Percentiles rank a stretch among this genome's conserved stretches.
phyloP scores from a whole-genome alignment of 2,797 vertebrate genomes.

The Ptychadena robeensis region DNA sequence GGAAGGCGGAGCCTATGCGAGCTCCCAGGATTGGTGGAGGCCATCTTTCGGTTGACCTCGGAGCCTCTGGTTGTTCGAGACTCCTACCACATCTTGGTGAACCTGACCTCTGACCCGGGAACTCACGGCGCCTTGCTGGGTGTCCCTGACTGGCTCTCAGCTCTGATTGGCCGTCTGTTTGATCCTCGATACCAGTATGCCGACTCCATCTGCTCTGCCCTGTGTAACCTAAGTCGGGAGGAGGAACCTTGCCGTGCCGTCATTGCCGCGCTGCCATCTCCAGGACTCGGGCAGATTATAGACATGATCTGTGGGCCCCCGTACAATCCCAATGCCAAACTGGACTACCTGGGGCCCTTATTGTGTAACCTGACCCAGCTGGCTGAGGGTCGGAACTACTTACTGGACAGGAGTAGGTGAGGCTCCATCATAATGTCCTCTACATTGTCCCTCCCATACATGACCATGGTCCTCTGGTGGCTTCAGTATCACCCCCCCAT shows the following conservation, averaged over 20 bases:
- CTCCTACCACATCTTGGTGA: conserved; percentile 34
- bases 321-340: neutral
- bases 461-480: no score
- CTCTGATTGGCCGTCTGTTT: neutral
- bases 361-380: conserved; percentile 45
- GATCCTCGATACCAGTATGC: neutral
- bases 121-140: conserved; percentile 10
- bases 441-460: no score
- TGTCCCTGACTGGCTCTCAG: neutral
- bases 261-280: neutral
- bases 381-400: neutral
- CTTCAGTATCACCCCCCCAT: no score
- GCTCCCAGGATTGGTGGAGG: neutral
- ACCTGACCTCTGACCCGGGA: conserved; percentile 31
- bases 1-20: conserved; percentile 31
- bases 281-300: neutral
- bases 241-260: conserved; percentile 25
- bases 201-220: conserved; percentile 8
- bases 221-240: conserved; percentile 50
- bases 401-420: conserved; percentile 27
- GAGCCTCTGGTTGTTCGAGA: conserved; percentile 14
- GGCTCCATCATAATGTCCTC: no score
- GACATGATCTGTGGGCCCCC: conserved; percentile 26
- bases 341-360: conserved; percentile 38
- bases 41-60: conserved; percentile 17